Evolutionary conservation across 2,113 vertebrate species (phyloP).

Genomic region (Psettodes erumei): DNA sequence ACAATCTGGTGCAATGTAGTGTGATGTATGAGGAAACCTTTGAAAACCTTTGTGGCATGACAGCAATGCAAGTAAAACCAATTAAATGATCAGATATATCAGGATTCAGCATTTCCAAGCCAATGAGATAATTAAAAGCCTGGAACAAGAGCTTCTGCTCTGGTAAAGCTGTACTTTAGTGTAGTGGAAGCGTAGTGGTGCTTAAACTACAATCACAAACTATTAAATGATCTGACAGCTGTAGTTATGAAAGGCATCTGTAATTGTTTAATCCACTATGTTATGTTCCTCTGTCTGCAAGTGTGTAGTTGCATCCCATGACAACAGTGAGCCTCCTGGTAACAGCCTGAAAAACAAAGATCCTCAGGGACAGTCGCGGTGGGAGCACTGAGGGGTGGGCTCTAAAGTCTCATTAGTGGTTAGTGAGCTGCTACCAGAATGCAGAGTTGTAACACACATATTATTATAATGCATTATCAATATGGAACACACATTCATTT

Average conservation of each 20-base stretch:
- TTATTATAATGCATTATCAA: too few species aligned
- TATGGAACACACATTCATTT: too few species aligned
- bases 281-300: constrained; percentile 20
- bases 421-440: constrained; percentile 30
- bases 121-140: not conserved
- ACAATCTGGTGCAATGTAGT: not conserved
- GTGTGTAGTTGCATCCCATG: constrained; percentile 53
- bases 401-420: constrained; percentile 40
- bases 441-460: not conserved
- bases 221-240: not conserved
- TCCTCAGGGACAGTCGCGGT: constrained; percentile 40
- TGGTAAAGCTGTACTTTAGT: not conserved
- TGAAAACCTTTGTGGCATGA: not conserved
- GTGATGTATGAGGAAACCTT: not conserved
- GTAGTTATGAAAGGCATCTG: not conserved
- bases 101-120: not conserved
- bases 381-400: constrained; percentile 4
- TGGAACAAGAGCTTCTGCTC: not conserved
- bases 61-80: not conserved
- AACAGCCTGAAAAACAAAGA: constrained; percentile 74
- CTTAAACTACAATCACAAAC: not conserved
- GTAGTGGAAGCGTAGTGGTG: not conserved
- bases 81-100: not conserved
- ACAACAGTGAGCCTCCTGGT: constrained; percentile 63
- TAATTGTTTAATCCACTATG: constrained; percentile 1